Evolutionary conservation across 2,888 invertebrate species (phyloP).

Genomic region (Torymus aiolomorphi): DNA sequence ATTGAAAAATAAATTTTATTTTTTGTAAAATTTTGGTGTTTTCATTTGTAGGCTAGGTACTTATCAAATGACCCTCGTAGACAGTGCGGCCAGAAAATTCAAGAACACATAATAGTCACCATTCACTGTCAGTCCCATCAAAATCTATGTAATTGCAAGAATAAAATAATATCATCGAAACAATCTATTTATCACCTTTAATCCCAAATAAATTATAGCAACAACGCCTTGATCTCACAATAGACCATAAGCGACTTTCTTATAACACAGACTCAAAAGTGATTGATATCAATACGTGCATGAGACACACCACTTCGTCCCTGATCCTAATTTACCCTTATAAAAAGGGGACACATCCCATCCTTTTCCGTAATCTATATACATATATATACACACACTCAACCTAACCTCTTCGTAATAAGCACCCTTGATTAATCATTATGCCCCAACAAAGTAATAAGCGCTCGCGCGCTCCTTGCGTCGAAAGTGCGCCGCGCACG

Average conservation of each 20-base stretch:
- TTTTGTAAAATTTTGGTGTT: too few species aligned
- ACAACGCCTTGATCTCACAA: not conserved
- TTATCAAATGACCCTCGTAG: too few species aligned
- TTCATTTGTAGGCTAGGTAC: too few species aligned
- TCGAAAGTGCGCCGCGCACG: not conserved
- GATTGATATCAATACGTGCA: conserved; percentile 5
- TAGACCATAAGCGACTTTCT: not conserved
- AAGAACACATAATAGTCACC: too few species aligned
- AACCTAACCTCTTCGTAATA: conserved; percentile 1
- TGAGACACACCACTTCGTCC: not conserved
- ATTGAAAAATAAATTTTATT: too few species aligned
- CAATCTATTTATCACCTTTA: not conserved
- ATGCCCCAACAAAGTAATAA: conserved; percentile 2
- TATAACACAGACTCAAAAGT: not conserved
- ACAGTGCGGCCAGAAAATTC: too few species aligned
- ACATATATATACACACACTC: too few species aligned
- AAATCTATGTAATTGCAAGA: too few species aligned
- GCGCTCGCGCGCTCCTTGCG: conserved; percentile 9
- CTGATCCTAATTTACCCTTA: conserved; percentile 7
- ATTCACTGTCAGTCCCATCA: too few species aligned
- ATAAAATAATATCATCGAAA: conserved; percentile 6
- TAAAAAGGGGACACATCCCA: conserved; percentile 5
- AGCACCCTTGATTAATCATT: conserved; percentile 33
- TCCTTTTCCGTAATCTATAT: not conserved
- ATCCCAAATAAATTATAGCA: not conserved